These are phyloP conservation scores for Leucozona laternaria DNA, from an alignment of 2,888 invertebrate species.

Conservation along the genomic window DNA sequence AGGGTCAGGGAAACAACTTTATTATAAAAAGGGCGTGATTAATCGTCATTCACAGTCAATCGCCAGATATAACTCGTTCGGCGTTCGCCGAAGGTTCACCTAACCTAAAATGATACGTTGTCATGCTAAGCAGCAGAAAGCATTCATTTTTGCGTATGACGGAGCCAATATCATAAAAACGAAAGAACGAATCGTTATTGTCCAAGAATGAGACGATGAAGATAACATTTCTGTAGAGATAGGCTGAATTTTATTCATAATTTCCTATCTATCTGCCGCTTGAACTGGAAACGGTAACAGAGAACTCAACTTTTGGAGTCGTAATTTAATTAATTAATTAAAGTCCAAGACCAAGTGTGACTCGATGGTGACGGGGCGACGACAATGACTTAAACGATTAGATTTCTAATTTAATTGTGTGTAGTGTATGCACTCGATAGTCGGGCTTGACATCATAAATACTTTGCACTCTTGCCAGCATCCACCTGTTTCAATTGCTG, in stretches of 20 bases:
- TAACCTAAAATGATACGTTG: slow-evolving; percentile 65
- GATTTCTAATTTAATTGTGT: slow-evolving; percentile 6
- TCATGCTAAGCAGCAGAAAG: slow-evolving; percentile 35
- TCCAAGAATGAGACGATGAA: slow-evolving; percentile 23
- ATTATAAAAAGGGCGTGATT: slow-evolving; percentile 71
- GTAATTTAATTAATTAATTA: slow-evolving; percentile 26
- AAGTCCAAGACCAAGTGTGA: slow-evolving; percentile 11
- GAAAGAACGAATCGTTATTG: not conserved
- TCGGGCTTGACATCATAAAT: slow-evolving; percentile 29
- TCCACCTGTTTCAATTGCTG: slow-evolving; percentile 41
- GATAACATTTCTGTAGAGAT: slow-evolving; percentile 13
- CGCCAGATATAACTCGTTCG: slow-evolving; percentile 42
- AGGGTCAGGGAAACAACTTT: not conserved
- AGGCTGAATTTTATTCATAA: not conserved
- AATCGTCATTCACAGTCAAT: slow-evolving; percentile 29
- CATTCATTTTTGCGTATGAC: not conserved
- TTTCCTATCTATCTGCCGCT: not conserved
- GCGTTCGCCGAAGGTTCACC: slow-evolving; percentile 53
- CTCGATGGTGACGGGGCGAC: not conserved
- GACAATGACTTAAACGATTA: not conserved
- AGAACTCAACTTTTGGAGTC: not conserved
- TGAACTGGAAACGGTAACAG: not conserved
- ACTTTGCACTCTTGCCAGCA: slow-evolving; percentile 23
- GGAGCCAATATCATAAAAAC: not conserved
- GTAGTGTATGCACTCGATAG: slow-evolving; percentile 19